Base-by-base conservation (phyloP, 2,797 vertebrate species). In the Chromis chromis region DNA sequence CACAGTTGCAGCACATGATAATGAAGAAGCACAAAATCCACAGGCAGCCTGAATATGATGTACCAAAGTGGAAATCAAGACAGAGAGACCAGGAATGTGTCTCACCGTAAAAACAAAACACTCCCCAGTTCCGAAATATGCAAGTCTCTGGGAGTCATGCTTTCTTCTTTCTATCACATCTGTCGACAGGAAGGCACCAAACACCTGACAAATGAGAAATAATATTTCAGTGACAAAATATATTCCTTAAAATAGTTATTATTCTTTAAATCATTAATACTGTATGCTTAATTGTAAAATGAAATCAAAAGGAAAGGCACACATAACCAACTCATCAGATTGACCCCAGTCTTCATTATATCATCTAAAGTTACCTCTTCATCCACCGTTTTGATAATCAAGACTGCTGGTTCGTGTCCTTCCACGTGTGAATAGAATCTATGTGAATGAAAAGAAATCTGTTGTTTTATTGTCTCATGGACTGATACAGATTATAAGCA, bases 31-130 rank as follows among this genome's bases (percentile, higher is more conserved):
- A 54, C 3, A 70, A 10, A 11, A 55, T 56, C 21, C 21, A n/a
- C 10, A 0, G 16, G 31, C 1, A 55, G 54, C 7, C 3, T 40
- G 19, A 46, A 11, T 49, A 10, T 4, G 21, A 21, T 4, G 10
- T 22, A 21, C 9, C 10, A n/a, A 48, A 21, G 42, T 6, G 65
- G 14, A 59, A 48, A 16, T 48, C 4, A 9, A 62, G 21, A 31
- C 21, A 16, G 48, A 52, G 4, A 61, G 55, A 46, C 3, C 1
- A 6, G n/a, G n/a, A 42, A 16, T n/a, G 2, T 80, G 25, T 42
- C 95, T 95, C 78, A 96, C 96, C 13, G 88, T 95, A 74, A 97
- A 97, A 70, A 97, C 95, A 36, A 97, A 97, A 86, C 96, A 96
- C 85, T 97, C 96, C 21, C 94, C 95, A 2, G 96, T 96, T 76